Percentiles rank a stretch among this genome's conserved stretches.
These are phyloP conservation scores for Delia radicum DNA, from an alignment of 1,140 invertebrate genomes.

Conservation along the genomic window DNA sequence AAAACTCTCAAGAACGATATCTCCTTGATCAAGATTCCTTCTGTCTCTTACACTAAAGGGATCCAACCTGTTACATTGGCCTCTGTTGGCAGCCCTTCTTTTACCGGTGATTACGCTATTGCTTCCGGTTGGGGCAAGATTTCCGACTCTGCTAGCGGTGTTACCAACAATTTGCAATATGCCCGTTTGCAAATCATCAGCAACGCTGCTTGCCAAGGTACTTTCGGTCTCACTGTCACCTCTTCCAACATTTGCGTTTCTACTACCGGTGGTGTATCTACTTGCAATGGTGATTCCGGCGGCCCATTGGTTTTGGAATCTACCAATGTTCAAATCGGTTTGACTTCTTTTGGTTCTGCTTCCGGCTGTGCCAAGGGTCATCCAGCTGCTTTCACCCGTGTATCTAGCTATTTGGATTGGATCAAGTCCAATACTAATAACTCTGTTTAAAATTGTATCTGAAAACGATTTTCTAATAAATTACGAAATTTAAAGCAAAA, in stretches of 20 bases:
- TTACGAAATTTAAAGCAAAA: no score
- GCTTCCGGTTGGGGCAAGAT: conserved; percentile 48
- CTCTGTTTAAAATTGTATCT: conserved; percentile 19
- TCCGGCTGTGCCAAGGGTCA: conserved; percentile 58
- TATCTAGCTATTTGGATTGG: conserved; percentile 61
- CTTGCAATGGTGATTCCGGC: conserved; percentile 58
- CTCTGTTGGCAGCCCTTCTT: conserved; percentile 29
- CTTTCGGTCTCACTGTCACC: conserved; percentile 29
- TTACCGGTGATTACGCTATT: conserved; percentile 36
- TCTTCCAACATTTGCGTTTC: conserved; percentile 42
- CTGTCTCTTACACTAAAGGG: conserved; percentile 30
- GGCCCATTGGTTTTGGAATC: conserved; percentile 54
- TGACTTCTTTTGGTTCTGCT: conserved; percentile 60
- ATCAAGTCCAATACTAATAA: conserved; percentile 52
- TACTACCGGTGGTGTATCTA: conserved; percentile 40
- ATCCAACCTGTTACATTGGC: conserved; percentile 41
- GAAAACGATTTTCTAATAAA: no score
- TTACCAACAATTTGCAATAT: conserved; percentile 40
- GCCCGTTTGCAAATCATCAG: conserved; percentile 40
- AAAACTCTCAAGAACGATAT: conserved; percentile 58
- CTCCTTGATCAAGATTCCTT: conserved; percentile 57
- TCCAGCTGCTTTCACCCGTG: conserved; percentile 60
- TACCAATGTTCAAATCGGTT: conserved; percentile 52
- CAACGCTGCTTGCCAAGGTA: conserved; percentile 36
- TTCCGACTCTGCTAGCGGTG: conserved; percentile 46